phyloP scores from a whole-genome alignment of 2,888 invertebrate species.

The Pseudococcus viburni region DNA sequence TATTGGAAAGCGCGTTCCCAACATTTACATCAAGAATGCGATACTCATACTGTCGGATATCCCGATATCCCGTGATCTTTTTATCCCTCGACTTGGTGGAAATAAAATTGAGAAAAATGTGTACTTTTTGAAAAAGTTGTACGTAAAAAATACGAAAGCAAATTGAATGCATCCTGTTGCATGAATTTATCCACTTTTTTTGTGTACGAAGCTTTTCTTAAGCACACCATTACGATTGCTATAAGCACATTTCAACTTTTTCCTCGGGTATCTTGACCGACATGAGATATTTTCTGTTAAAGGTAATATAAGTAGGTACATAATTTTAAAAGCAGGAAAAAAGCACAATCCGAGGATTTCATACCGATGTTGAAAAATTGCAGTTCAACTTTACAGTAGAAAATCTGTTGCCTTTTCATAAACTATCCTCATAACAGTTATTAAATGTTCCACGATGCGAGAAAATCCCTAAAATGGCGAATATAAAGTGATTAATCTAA shows the following conservation, averaged over 20 bases:
- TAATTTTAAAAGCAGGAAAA: background rate
- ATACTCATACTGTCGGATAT: background rate
- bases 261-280: background rate
- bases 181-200: background rate
- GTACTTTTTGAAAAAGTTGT: too few relatives aligned
- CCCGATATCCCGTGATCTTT: background rate
- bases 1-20: background rate
- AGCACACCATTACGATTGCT: background rate
- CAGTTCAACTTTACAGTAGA: background rate
- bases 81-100: too few relatives aligned
- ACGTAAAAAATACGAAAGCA: background rate
- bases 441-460: background rate
- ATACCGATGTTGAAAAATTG: background rate
- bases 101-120: too few relatives aligned
- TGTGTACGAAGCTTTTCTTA: background rate
- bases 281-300: background rate
- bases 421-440: background rate
- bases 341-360: constrained; percentile 7
- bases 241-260: background rate
- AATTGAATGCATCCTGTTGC: background rate
- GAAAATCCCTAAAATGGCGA: background rate
- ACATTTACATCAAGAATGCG: background rate
- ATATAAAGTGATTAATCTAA: background rate
- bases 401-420: background rate
- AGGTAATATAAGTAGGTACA: too few relatives aligned